Evolutionary conservation across 2,797 vertebrate genomes (phyloP), one percentile per base, ranked within the genome.

Genomic region (Octomys mimax): DNA sequence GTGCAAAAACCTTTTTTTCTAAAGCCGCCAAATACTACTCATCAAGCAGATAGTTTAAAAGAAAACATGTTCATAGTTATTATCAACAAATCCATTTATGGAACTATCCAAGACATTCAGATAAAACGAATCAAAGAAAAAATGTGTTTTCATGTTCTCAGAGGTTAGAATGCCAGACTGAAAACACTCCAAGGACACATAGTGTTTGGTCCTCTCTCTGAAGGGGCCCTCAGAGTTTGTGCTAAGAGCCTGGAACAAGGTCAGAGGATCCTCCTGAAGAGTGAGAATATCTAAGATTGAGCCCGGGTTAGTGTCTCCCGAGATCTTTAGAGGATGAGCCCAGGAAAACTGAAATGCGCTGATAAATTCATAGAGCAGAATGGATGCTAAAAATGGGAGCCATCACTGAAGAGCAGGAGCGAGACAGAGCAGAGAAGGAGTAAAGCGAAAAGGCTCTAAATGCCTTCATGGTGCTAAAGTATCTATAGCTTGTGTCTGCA

Each of bases 61-160:
- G 89, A 96, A 98, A 97, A 96, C 85, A 97, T 49, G 42, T 78
- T 91, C 83, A 59, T 49, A 78, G 96, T 92, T 96, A 95, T 88
- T 93, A 71, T 96, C 97, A 97, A 96, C 96, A 97, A 93, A 96
- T 46, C 94, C 96, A 95, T 96, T 96, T 96, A 95, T 94, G 95
- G 96, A 94, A 87, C 70, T 92, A 31, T 59, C 66, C 71, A 96
- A 95, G 93, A 94, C 95, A 95, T 90, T 97, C 89, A 97, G 97
- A 97, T 97, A 97, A 97, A 96, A 89, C 42, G 91, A 96, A 96
- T 96, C 91, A 95, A 97, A 96, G 93, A 64, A 91, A 95, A 96
- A 93, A 93, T 92, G 52, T 98, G 92, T 96, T 98, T 96, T 96
- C 39, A 26, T 84, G 75, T 87, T 92, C 61, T 95, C 79, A 91